Evolutionary conservation across 2,797 vertebrate species (phyloP).

Genomic region (Myripristis jacobus): DNA sequence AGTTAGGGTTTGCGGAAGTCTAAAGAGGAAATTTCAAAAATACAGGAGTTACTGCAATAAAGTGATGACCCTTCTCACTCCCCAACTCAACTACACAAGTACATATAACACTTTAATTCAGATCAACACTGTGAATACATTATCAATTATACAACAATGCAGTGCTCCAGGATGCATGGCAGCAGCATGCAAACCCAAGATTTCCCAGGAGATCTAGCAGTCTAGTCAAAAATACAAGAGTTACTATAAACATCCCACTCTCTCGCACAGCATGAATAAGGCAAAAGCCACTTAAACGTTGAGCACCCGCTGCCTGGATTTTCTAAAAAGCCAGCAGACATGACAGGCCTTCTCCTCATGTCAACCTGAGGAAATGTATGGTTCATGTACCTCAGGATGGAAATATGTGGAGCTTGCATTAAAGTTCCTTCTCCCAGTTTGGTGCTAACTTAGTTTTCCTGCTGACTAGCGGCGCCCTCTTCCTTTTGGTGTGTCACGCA

Average conservation of each 20-base stretch:
- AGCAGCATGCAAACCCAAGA: constrained; percentile 32
- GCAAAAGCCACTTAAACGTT: constrained; percentile 73
- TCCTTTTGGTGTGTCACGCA: too few species aligned
- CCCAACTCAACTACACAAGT: too few species aligned
- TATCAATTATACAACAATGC: constrained; percentile 11
- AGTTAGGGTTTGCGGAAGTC: too few species aligned
- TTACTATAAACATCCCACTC: constrained; percentile 43
- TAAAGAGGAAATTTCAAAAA: too few species aligned
- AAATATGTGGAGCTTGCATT: constrained; percentile 46
- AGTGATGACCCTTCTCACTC: too few species aligned
- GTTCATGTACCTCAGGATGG: constrained; percentile 31
- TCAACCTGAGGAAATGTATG: constrained; percentile 28
- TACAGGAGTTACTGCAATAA: too few species aligned
- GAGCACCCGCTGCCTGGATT: constrained; percentile 41
- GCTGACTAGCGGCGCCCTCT: not conserved
- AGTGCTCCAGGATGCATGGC: constrained; percentile 22
- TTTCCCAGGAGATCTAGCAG: constrained; percentile 13
- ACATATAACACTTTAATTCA: too few species aligned
- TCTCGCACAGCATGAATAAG: constrained; percentile 70
- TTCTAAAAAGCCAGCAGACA: constrained; percentile 44
- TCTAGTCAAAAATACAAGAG: constrained; percentile 41
- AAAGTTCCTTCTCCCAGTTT: constrained; percentile 17
- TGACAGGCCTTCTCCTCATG: constrained; percentile 35
- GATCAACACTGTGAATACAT: constrained; percentile 10
- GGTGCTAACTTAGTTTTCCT: constrained; percentile 20